Evolutionary conservation across 92 coral and sea anemone genomes (phyloP), one percentile per base, ranked within the genome.

Genomic region (Parazoanthus darwini): DNA sequence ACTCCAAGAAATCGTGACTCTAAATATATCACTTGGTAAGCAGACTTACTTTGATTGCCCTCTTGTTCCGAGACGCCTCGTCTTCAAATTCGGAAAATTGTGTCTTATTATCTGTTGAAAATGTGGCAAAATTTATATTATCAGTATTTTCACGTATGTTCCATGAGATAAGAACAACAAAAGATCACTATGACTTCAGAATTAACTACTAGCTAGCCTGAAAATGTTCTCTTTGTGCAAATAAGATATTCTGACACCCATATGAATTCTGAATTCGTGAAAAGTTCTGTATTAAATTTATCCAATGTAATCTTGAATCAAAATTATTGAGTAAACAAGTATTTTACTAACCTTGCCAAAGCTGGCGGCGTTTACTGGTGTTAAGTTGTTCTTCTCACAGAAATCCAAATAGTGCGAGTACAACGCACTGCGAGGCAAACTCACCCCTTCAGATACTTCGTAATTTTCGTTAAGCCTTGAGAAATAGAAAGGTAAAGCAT

Each of bases 301-400:
- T 54, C 59, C 59, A 13, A 46, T 9, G 8, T 46, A 1, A 46
- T 46, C 51, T 29, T 8, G 51, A 46, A 9, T 46, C 51, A 13
- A 54, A 51, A 18, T 22, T 36, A 15, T 50, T 26, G 6, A 7
- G 56, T 7, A 3, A 22, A 16, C 73, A 50, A 26, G n/a, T 51
- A 26, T 10, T 6, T 22, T 9, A 66, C 88, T 80, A 89, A 97
- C 99, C 92, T 97, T 97, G 79, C 99, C 99, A 91, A 97, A 97
- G 79, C 99, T 97, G 3, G 99, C 99, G 1, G 99, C 99, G 78
- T 97, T 97, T 22, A 97, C 99, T 20, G 99, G 99, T 33, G 95
- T 90, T 43, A 97, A 91, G 81, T 86, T 92, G 85, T 92, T 95
- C 88, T 97, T 97, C 89, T 97, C 98, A 77, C 99, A 97, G 74